Percentiles rank a stretch among this genome's conserved stretches.
Evolutionary conservation across 2,888 invertebrate genomes (phyloP).

Genomic region (Euproctis similis): DNA sequence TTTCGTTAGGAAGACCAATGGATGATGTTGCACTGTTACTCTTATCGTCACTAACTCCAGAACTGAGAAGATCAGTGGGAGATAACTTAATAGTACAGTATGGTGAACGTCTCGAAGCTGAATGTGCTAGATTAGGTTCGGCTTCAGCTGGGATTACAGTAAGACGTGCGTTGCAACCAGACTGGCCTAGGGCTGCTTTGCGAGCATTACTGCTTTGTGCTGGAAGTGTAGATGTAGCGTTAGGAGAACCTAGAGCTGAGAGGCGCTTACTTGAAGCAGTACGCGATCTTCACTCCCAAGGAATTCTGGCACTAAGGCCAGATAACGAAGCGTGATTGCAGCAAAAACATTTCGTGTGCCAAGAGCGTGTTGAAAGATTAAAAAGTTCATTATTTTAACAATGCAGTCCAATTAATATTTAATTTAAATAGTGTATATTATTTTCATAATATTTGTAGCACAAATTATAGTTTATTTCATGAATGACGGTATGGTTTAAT

Average conservation of each 20-base stretch:
- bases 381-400: too few species aligned
- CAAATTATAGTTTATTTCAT: constrained; percentile 40
- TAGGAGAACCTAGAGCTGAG: constrained; percentile 85
- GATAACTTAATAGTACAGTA: constrained; percentile 81
- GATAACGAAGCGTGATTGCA: constrained; percentile 48
- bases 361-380: constrained; percentile 34
- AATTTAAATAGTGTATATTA: constrained; percentile 25
- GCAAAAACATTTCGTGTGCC: constrained; percentile 35
- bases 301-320: constrained; percentile 76
- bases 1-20: constrained; percentile 84
- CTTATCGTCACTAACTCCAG: constrained; percentile 83
- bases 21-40: constrained; percentile 85
- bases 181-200: constrained; percentile 81
- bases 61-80: constrained; percentile 79
- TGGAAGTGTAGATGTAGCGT: constrained; percentile 86
- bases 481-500: too few species aligned
- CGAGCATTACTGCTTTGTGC: constrained; percentile 86
- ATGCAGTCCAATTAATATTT: constrained; percentile 36
- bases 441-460: constrained; percentile 31
- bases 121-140: constrained; percentile 77
- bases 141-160: constrained; percentile 70
- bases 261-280: constrained; percentile 83
- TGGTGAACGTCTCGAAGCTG: constrained; percentile 78
- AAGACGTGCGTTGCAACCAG: constrained; percentile 72
- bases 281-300: constrained; percentile 82